Evolutionary conservation across 2,888 invertebrate species (phyloP), one percentile per base, ranked within the genome.

Genomic region (Endotricha flammealis): DNA sequence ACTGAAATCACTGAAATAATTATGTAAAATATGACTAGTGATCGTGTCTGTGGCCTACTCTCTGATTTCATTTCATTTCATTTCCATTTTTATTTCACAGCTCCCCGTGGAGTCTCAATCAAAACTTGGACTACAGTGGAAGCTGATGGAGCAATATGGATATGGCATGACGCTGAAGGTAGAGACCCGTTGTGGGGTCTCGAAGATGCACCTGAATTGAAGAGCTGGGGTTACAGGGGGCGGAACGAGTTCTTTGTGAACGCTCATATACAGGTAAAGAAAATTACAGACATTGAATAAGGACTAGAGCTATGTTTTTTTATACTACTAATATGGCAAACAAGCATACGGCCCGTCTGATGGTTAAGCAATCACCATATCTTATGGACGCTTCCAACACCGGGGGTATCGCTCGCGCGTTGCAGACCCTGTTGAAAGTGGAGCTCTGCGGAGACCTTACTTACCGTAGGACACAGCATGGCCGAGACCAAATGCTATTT

Each of bases 121-220:
- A 92, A 89, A 48, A 89, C 90, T 1, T 96, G 94, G 92, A 79
- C 74, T 0, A 87, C 89, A 0, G 72, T 77, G 8, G 96, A 97
- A 69, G 76, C 88, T 0, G 94, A 95, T 53, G 90, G 90, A 0
- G 89, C 91, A 7, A 89, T 96, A 4, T 95, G 94, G 76, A 76
- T 96, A 8, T 96, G 96, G 96, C 90, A 93, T 53, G 93, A 96
- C 54, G 92, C 91, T 0, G 95, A 95, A 50, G 83, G 80, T 1
- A 72, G 88, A 0, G 86, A 89, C 0, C 95, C 96, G 0, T 57
- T 74, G 16, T 97, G 95, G 95, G 60, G 68, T 7, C 81, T 93
- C 0, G 83, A 89, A 0, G 77, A 81, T 2, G 74, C 91, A 0
- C 72, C 86, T 0, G 86, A 91, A 48, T 79, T 93, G 7, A 88